Conservation (phyloP, 1,140 invertebrate genomes). For the Diorhabda elongata region DNA sequence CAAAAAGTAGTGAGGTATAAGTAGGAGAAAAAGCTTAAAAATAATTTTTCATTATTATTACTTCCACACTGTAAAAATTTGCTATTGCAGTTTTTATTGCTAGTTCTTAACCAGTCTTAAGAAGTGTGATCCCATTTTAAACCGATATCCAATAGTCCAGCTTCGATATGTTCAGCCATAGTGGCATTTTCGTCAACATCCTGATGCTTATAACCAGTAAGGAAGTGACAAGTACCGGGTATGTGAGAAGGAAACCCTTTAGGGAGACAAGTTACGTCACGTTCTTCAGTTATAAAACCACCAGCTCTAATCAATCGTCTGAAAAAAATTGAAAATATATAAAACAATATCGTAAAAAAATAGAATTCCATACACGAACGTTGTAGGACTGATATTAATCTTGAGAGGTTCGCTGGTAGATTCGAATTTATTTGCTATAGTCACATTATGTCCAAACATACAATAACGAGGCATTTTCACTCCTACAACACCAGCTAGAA, state of each 20-base stretch:
- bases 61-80: background rate
- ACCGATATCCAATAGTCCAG: conserved; percentile 44
- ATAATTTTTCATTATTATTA: background rate
- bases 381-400: conserved; percentile 90
- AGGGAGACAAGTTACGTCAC: conserved; percentile 74
- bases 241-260: conserved; percentile 77
- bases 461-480: conserved; percentile 89
- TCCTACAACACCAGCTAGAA: conserved; percentile 85
- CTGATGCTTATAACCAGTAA: conserved; percentile 74
- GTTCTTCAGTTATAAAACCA: conserved; percentile 73
- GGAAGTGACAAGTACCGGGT: conserved; percentile 80
- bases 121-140: conserved; percentile 29
- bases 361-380: conserved; percentile 72
- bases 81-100: conserved; percentile 19
- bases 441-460: conserved; percentile 89
- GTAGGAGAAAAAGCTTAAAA: conserved; percentile 1
- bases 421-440: conserved; percentile 92
- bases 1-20: background rate
- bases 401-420: conserved; percentile 84
- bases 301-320: conserved; percentile 71
- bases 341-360: background rate
- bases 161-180: conserved; percentile 64
- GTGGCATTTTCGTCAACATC: conserved; percentile 54
- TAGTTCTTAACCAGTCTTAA: conserved; percentile 24
- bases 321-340: conserved; percentile 26